A percentile compares a stretch with the other conserved stretches of the same genome.
Evolutionary conservation across 1,140 invertebrate species (phyloP).

Genomic region (Papilio aristodemus): DNA sequence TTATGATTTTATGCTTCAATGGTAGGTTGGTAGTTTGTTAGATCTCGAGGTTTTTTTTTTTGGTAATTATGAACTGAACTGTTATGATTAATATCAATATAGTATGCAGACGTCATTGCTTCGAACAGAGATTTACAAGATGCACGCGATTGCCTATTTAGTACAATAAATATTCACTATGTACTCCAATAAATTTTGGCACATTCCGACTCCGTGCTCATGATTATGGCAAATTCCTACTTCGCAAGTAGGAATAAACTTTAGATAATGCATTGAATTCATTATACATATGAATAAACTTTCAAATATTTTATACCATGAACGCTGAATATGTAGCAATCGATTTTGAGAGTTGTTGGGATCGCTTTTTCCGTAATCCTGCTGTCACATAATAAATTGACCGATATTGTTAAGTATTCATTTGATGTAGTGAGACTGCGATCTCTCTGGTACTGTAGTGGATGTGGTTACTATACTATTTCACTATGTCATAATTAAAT

Average conservation of each 20-base stretch:
- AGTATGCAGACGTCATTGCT: neutral
- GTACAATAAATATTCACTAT: no score
- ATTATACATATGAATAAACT: neutral
- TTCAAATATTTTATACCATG: neutral
- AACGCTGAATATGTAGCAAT: neutral
- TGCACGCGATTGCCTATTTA: no score
- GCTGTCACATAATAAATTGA: slow-evolving; percentile 30
- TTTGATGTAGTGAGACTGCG: slow-evolving; percentile 4
- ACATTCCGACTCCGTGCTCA: no score
- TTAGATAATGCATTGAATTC: no score
- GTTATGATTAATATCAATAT: neutral
- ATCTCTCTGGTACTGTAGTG: neutral
- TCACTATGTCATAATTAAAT: neutral
- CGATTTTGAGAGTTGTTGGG: neutral
- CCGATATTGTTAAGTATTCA: slow-evolving; percentile 47
- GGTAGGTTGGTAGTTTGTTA: slow-evolving; percentile 30
- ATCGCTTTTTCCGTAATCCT: neutral
- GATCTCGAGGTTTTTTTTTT: slow-evolving; percentile 29
- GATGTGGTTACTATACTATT: neutral
- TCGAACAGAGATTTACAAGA: neutral
- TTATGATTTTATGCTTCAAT: slow-evolving; percentile 60
- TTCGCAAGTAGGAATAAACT: neutral
- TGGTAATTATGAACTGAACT: slow-evolving; percentile 33
- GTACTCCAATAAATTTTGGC: no score
- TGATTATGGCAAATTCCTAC: neutral